A percentile compares a stretch with the other conserved stretches of the same genome.
Conservation (phyloP, 2,888 invertebrate genomes). For the Calliopum simillimum region DNA sequence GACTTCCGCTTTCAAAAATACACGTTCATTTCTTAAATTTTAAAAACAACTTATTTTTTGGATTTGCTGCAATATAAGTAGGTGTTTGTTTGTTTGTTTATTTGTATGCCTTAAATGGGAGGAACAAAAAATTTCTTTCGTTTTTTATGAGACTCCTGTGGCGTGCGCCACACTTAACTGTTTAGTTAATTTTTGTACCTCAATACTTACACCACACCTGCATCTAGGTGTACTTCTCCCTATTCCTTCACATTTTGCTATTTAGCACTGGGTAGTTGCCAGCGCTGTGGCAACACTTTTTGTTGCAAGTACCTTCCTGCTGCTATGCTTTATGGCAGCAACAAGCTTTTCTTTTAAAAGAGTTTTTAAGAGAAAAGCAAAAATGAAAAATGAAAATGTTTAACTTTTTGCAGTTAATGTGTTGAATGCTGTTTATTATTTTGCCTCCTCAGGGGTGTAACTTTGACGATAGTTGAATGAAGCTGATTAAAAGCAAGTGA, state of each 20-base stretch:
- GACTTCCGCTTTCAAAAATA: too few relatives aligned
- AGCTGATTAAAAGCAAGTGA: background rate
- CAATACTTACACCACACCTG: background rate
- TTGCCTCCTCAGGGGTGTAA: background rate
- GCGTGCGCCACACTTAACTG: background rate
- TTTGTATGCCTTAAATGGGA: background rate
- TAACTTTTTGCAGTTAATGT: background rate
- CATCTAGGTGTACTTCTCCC: background rate
- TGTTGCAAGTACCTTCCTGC: background rate
- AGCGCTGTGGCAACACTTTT: background rate
- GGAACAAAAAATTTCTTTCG: slow-evolving; percentile 2
- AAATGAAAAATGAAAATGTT: background rate
- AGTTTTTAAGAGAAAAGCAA: background rate
- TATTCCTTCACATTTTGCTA: background rate
- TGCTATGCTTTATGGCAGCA: slow-evolving; percentile 4
- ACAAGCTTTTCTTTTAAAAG: slow-evolving; percentile 4
- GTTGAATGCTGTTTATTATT: background rate
- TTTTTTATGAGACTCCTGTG: slow-evolving; percentile 29
- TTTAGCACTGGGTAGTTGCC: background rate
- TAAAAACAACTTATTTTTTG: too few relatives aligned
- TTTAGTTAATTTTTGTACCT: slow-evolving; percentile 1
- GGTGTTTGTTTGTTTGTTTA: slow-evolving; percentile 3
- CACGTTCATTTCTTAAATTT: too few relatives aligned
- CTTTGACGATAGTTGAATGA: background rate
- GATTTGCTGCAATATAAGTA: background rate